Conservation (phyloP, 2,113 vertebrate species). For the Fukomys damarensis region DNA sequence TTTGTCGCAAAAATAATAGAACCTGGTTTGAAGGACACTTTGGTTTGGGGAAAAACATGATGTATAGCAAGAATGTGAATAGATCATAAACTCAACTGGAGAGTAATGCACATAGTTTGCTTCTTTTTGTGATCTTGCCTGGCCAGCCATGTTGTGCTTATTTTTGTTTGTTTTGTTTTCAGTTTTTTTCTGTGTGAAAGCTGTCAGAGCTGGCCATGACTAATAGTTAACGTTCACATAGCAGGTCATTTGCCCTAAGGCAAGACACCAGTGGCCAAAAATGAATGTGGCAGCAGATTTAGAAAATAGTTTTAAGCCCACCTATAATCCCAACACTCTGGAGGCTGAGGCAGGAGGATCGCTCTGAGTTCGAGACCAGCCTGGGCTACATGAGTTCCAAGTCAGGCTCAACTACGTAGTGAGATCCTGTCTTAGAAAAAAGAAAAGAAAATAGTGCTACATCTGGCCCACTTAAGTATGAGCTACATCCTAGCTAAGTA, state of each 20-base stretch:
- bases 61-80: background rate
- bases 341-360: too few species aligned
- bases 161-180: background rate
- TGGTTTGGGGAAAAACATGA: background rate
- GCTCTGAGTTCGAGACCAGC: too few species aligned
- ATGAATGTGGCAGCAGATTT: background rate
- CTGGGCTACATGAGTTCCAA: too few species aligned
- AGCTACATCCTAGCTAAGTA: background rate
- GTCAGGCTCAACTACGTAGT: too few species aligned
- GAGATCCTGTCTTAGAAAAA: too few species aligned
- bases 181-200: background rate
- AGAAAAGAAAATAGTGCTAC: background rate
- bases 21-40: slow-evolving; percentile 10
- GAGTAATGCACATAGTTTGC: background rate
- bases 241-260: background rate
- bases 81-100: background rate
- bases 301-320: background rate
- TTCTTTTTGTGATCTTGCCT: background rate
- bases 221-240: background rate
- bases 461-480: background rate
- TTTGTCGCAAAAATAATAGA: slow-evolving; percentile 10
- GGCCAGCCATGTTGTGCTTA: background rate
- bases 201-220: background rate
- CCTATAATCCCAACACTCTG: too few species aligned
- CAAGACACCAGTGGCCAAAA: background rate